Conservation (phyloP, 2,113 vertebrate genomes). For the Apaloderma vittatum region DNA sequence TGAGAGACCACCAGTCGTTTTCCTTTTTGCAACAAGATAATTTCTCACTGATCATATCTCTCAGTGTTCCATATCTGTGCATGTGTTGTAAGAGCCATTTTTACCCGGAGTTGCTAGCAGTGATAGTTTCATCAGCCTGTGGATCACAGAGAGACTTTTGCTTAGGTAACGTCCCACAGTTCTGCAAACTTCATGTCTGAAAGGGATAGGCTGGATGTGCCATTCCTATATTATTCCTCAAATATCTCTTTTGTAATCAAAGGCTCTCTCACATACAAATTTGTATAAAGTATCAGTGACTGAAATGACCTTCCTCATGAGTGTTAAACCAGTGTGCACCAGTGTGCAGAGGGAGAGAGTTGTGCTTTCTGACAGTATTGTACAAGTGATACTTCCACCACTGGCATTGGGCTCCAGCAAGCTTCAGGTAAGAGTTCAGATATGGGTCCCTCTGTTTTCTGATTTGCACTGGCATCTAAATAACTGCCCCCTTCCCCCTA, state of each 20-base stretch:
- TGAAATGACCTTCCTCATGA: background rate
- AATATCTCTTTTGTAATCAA: background rate
- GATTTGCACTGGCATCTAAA: background rate
- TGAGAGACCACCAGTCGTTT: background rate
- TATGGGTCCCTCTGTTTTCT: background rate
- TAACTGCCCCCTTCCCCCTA: accelerated
- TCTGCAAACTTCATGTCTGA: background rate
- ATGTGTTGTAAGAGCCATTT: background rate
- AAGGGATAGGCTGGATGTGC: background rate
- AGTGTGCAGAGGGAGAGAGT: background rate
- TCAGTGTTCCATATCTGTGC: background rate
- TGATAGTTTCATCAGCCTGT: background rate
- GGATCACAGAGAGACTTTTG: background rate
- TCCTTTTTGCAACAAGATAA: background rate
- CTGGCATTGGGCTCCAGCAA: background rate
- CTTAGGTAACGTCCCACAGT: background rate
- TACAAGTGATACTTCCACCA: background rate
- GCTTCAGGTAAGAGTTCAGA: background rate
- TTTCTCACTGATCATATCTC: background rate
- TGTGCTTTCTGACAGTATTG: background rate
- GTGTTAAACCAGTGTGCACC: background rate
- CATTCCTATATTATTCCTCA: background rate
- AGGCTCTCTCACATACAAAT: background rate
- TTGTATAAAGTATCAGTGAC: background rate
- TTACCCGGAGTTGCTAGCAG: background rate